A percentile compares a stretch with the other conserved stretches of the same genome.
phyloP scores from a whole-genome alignment of 35 echinoderm and acorn worm species.

The Strongylocentrotus purpuratus region DNA sequence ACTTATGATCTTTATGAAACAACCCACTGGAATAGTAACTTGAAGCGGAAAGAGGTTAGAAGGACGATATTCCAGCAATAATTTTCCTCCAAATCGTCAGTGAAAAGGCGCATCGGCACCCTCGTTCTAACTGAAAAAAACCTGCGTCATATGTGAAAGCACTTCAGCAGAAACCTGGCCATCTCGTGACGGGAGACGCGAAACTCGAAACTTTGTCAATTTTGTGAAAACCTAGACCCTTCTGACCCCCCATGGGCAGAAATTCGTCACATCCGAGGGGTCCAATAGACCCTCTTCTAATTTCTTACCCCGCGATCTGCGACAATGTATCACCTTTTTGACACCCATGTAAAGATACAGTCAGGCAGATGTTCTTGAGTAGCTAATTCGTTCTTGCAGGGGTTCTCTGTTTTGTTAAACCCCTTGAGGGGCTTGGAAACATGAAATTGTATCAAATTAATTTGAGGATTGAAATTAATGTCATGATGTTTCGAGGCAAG shows the following conservation, averaged over 20 bases:
- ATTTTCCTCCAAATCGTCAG: background rate
- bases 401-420: background rate
- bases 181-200: background rate
- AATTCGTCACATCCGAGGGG: conserved; percentile 43
- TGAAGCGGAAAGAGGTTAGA: background rate
- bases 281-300: background rate
- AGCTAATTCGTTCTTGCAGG: background rate
- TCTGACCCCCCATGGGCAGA: conserved; percentile 30
- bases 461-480: background rate
- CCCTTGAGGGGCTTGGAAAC: background rate
- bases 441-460: conserved; percentile 47
- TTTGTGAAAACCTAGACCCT: background rate
- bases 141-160: background rate
- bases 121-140: background rate
- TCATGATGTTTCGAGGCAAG: background rate
- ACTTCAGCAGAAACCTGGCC: background rate
- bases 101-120: background rate
- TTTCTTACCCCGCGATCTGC: background rate
- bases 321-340: conserved; percentile 18
- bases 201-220: conserved; percentile 53
- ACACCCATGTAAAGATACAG: background rate
- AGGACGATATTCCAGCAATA: background rate
- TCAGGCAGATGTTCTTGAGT: conserved; percentile 23
- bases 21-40: too few relatives aligned
- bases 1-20: too few relatives aligned